Evolutionary conservation across 2,888 invertebrate species (phyloP), one percentile per base, ranked within the genome.

Genomic region (Lamproptera curius): DNA sequence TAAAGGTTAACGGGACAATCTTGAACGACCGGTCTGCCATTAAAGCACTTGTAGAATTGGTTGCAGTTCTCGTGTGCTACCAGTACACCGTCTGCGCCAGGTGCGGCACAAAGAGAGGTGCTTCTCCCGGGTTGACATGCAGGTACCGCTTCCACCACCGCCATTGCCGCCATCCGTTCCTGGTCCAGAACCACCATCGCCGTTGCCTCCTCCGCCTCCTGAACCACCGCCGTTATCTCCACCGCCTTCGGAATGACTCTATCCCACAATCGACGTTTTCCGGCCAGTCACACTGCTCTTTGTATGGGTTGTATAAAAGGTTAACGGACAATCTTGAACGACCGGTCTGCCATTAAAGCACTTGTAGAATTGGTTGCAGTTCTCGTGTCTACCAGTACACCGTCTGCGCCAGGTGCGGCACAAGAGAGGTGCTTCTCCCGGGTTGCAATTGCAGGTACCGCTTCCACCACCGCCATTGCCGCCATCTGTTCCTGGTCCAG

Each of bases 311-410:
- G 51, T 59, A 76, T 20, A 68, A 53, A 1, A 74, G 61, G 4
- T 57, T 1, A 16, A 47, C 2, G 56, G 55, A 46, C 75, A 76
- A n/a, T 52, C 54, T 3, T 59, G 44, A 1, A 54, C 45, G 1
- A 71, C 54, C 1, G 70, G 68, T 1, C 40, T 28, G 5, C 68
- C 69, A 5, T 55, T 54, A n/a, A 51, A 44, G 36, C 75, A 74
- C 11, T 59, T 52, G 48, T 72, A 73, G 56, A 64, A 75, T 46
- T 70, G 61, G 42, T 63, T 59, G 46, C 75, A 75, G 38, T 61
- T 56, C 44, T 68, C 62, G 35, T 74, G 70, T 13, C 75, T 56
- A 13, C 68, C 43, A 11, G 59, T 55, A 13, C 67, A 67, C 16
- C 68, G 55, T 8, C 69, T 63, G 2, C 49, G 56, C 9, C 51